Evolutionary conservation across 2,113 vertebrate genomes (phyloP), one percentile per base, ranked within the genome.

Genomic region (Stomatorhinus ivindoensis): DNA sequence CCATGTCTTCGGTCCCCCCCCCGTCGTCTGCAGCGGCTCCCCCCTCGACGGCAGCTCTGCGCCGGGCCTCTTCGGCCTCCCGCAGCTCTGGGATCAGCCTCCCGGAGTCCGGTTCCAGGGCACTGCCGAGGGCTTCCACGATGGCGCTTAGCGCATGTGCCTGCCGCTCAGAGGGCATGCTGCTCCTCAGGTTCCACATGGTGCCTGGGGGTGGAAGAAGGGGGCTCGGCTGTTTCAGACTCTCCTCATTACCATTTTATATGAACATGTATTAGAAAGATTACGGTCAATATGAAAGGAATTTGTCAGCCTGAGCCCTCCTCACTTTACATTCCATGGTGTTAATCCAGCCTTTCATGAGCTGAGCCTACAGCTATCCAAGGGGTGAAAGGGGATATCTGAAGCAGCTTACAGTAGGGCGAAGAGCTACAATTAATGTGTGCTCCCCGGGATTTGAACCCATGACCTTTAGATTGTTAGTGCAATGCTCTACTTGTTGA

Each of bases 121-220:
- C 95, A 58, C 95, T 94, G 0, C 97, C 96, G 61, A 99, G 94
- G 89, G 96, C 95, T 93, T 96, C 96, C 73, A 97, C 93, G 90
- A 98, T 94, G 15, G 97, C 96, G n/a, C 94, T 96, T 88, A 99
- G 93, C 0, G 94, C 96, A 92, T 97, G 95, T 55, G 98, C 97
- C 92, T 99, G 96, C 89, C 95, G 96, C 69, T 95, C 94, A 2
- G 94, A 91, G 17, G 98, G 97, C 53, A 99, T 93, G 48, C 95
- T 91, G 55, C 93, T 94, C 93, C 98, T 99, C 92, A 99, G 92
- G 92, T 99, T 99, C 98, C 98, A 99, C 61, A 97, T 21, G 0
- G 94, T 92, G 19, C 96, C 95, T 96, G 92, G 46, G 55, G 86
- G 4, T 50, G 73, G 6, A 51, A 9, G 10, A 76, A 21, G 39